phyloP scores from a whole-genome alignment of 2,113 vertebrate genomes.

The Carassius auratus region DNA sequence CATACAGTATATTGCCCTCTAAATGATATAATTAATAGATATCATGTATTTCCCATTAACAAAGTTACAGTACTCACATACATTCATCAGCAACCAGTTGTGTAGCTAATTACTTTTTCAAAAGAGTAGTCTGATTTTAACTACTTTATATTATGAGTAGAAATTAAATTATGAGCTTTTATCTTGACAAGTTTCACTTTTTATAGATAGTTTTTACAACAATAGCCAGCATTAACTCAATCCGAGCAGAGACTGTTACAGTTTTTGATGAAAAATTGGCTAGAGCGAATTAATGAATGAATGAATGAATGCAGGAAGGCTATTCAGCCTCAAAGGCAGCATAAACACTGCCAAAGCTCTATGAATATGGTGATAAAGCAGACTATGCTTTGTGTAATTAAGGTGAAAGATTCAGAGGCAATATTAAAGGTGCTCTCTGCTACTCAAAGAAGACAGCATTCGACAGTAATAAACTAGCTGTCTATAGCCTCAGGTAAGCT shows the following conservation, averaged over 20 bases:
- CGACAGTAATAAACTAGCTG: conserved; percentile 32
- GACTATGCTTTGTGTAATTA: conserved; percentile 45
- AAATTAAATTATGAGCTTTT: background rate
- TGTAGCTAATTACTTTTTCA: background rate
- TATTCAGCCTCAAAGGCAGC: conserved; percentile 14
- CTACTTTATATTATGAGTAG: background rate
- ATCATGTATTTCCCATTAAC: background rate
- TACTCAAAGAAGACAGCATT: conserved; percentile 20
- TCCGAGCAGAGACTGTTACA: no score
- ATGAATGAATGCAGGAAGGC: background rate
- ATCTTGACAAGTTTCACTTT: background rate
- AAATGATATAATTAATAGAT: background rate
- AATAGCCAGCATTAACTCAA: background rate
- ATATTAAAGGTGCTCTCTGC: conserved; percentile 15
- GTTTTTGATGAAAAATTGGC: background rate
- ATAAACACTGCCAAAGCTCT: conserved; percentile 19
- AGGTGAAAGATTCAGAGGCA: conserved; percentile 33
- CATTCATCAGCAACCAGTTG: no score
- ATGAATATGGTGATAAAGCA: conserved; percentile 16
- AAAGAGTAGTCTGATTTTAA: background rate
- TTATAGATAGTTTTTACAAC: background rate
- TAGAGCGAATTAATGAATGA: background rate
- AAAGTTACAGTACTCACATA: background rate
- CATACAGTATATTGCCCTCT: background rate
- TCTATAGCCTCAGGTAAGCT: conserved; percentile 36